Conservation (phyloP, 1,140 invertebrate genomes). For the Ctenoplectra terminalis region DNA sequence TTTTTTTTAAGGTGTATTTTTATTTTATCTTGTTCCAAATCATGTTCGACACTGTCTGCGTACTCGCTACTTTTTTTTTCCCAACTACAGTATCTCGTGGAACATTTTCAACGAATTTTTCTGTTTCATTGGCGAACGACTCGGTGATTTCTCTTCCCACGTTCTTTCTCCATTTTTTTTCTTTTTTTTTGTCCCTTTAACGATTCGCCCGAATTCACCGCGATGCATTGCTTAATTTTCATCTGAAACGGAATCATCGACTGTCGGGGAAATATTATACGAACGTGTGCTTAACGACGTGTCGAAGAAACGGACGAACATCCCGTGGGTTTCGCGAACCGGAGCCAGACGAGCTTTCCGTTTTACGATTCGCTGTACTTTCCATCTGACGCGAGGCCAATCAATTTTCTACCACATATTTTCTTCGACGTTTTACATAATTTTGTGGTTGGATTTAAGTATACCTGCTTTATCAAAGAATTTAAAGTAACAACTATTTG, state of each 20-base stretch:
- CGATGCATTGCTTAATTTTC: slow-evolving; percentile 35
- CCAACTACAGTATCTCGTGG: background rate
- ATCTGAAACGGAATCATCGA: slow-evolving; percentile 34
- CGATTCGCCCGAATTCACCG: slow-evolving; percentile 1
- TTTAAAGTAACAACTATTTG: too few species aligned
- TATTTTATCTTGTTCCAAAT: background rate
- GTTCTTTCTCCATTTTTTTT: background rate
- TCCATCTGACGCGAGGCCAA: background rate
- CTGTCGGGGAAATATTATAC: slow-evolving; percentile 36
- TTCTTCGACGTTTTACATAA: background rate
- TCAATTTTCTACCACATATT: background rate
- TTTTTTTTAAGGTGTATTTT: too few species aligned
- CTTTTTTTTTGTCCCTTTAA: background rate
- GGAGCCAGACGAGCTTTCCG: slow-evolving; percentile 18
- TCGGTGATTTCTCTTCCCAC: background rate
- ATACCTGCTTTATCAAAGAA: too few species aligned
- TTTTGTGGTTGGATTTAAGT: slow-evolving; percentile 1
- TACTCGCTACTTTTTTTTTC: background rate
- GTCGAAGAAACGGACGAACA: slow-evolving; percentile 42
- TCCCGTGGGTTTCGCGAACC: background rate
- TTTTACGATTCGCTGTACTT: slow-evolving; percentile 19
- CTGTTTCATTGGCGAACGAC: slow-evolving; percentile 37
- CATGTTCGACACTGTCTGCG: background rate
- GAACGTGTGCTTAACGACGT: slow-evolving; percentile 1
- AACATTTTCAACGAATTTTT: slow-evolving; percentile 28